phyloP scores from a whole-genome alignment of 2,888 invertebrate species.

The Busseola fusca region DNA sequence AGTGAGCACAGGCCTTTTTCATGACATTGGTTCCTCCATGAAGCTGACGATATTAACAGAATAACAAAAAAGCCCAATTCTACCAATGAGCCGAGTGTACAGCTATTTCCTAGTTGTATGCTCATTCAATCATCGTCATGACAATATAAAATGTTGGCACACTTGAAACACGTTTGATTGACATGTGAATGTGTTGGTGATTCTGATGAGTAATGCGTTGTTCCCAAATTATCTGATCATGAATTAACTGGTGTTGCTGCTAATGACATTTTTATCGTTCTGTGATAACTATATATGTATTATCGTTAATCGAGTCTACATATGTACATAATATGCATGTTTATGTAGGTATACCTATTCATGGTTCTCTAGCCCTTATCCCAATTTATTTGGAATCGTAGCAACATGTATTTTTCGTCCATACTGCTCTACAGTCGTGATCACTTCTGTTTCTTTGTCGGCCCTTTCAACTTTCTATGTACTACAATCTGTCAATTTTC shows the following conservation, averaged over 20 bases:
- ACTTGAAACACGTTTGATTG: slow-evolving; percentile 47
- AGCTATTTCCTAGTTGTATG: slow-evolving; percentile 1
- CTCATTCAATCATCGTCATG: slow-evolving; percentile 26
- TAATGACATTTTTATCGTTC: slow-evolving; percentile 2
- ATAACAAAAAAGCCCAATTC: neutral
- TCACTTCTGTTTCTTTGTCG: too few species aligned
- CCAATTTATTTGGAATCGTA: neutral
- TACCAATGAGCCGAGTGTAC: slow-evolving; percentile 1
- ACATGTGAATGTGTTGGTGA: slow-evolving; percentile 34
- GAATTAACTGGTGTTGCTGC: neutral
- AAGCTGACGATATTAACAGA: neutral
- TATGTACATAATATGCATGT: neutral
- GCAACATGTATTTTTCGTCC: neutral
- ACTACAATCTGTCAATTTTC: too few species aligned
- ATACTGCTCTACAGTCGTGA: neutral
- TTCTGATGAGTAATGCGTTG: slow-evolving; percentile 31
- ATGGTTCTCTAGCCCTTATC: neutral
- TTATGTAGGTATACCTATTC: neutral
- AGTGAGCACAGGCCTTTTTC: neutral
- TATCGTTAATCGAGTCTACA: neutral
- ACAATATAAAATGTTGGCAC: slow-evolving; percentile 17
- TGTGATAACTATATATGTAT: neutral
- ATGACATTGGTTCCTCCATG: neutral
- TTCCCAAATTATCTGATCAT: slow-evolving; percentile 9
- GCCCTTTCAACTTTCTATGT: too few species aligned